These are phyloP conservation scores for Alitta virens DNA, from an alignment of 2,888 invertebrate species.

Conservation along the genomic window DNA sequence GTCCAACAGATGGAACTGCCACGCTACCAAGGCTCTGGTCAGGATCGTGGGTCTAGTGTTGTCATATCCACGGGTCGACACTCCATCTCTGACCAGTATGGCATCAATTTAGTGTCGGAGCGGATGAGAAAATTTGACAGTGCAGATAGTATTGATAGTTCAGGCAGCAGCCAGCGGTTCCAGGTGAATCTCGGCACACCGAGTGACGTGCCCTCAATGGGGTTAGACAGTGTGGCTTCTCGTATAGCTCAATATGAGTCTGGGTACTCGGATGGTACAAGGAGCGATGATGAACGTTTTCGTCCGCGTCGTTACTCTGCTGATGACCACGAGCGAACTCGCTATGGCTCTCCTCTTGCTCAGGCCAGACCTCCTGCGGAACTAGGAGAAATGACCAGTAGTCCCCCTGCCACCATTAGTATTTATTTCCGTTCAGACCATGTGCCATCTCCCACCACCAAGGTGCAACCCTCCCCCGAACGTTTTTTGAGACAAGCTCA, in stretches of 20 bases:
- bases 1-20: neutral
- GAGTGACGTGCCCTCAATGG: neutral
- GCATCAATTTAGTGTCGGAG: constrained; percentile 24
- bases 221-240: constrained; percentile 43
- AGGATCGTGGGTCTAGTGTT: constrained; percentile 1
- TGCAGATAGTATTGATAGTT: constrained; percentile 14
- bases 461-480: constrained; percentile 21
- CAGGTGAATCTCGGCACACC: neutral
- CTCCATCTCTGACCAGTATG: constrained; percentile 5
- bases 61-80: constrained; percentile 10
- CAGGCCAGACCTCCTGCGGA: constrained; percentile 18
- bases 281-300: constrained; percentile 1
- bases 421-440: constrained; percentile 21
- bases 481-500: neutral
- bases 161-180: constrained; percentile 1
- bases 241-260: constrained; percentile 52
- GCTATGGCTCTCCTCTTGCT: constrained; percentile 1
- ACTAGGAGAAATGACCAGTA: constrained; percentile 9
- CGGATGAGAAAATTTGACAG: constrained; percentile 26
- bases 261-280: neutral
- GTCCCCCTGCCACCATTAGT: constrained; percentile 24
- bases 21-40: neutral
- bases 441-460: constrained; percentile 6
- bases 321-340: neutral
- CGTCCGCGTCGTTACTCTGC: neutral